phyloP scores from a whole-genome alignment of 2,888 invertebrate species.

The Ctenicera cuprea region DNA sequence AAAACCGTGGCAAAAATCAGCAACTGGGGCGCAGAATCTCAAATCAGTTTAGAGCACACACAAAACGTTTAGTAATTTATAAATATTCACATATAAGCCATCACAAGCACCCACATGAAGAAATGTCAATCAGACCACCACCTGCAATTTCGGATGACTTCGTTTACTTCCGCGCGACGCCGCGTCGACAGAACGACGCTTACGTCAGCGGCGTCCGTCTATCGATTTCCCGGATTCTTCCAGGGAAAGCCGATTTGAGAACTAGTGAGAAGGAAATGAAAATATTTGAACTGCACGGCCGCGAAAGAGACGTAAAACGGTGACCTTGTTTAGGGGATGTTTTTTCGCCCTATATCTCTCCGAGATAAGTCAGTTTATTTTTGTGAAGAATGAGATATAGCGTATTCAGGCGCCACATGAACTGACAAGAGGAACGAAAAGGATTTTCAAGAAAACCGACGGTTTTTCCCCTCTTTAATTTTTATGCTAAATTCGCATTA shows the following conservation, averaged over 20 bases:
- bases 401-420: slow-evolving; percentile 67
- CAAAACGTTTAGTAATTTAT: slow-evolving; percentile 38
- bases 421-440: slow-evolving; percentile 57
- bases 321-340: slow-evolving; percentile 68
- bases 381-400: slow-evolving; percentile 69
- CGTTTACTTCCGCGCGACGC: slow-evolving; percentile 68
- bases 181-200: slow-evolving; percentile 68
- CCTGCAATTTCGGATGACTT: slow-evolving; percentile 69
- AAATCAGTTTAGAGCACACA: slow-evolving; percentile 15
- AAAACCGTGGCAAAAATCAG: slow-evolving; percentile 4
- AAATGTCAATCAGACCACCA: slow-evolving; percentile 72
- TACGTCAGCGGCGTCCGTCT: slow-evolving; percentile 72
- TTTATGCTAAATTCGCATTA: not conserved
- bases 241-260: slow-evolving; percentile 62
- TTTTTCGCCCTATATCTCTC: slow-evolving; percentile 69
- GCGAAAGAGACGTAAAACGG: slow-evolving; percentile 58
- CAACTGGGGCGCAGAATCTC: slow-evolving; percentile 10
- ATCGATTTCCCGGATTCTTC: slow-evolving; percentile 70
- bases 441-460: slow-evolving; percentile 30
- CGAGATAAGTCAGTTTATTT: slow-evolving; percentile 70
- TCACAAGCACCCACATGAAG: slow-evolving; percentile 68
- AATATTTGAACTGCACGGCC: slow-evolving; percentile 41
- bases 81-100: slow-evolving; percentile 59
- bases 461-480: not conserved
- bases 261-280: slow-evolving; percentile 56